phyloP scores from a whole-genome alignment of 1,140 invertebrate genomes.

The Brachionus plicatilis region DNA sequence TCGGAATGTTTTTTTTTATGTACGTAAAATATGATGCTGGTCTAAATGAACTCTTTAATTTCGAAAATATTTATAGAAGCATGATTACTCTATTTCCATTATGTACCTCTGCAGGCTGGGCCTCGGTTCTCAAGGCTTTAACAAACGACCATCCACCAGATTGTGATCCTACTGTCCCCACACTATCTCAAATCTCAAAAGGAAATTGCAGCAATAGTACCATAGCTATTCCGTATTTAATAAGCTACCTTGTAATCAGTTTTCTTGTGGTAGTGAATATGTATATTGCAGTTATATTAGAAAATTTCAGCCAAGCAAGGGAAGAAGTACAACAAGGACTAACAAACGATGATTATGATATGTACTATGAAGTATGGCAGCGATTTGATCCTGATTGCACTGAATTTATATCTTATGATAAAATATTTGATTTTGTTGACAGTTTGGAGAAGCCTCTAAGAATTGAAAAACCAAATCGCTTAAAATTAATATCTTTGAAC shows the following conservation, averaged over 20 bases:
- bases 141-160: conserved; percentile 75
- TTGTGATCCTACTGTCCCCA: conserved; percentile 62
- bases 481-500: conserved; percentile 96
- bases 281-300: conserved; percentile 98
- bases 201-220: conserved; percentile 85
- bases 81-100: conserved; percentile 97
- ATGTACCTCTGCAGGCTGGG: conserved; percentile 96
- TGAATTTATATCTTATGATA: conserved; percentile 87
- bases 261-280: conserved; percentile 98
- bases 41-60: conserved; percentile 93
- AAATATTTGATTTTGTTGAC: conserved; percentile 87
- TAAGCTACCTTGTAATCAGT: conserved; percentile 91
- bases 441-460: conserved; percentile 84
- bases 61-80: conserved; percentile 94
- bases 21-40: conserved; percentile 86
- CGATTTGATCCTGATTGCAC: conserved; percentile 94
- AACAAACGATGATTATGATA: conserved; percentile 96
- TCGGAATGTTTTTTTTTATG: conserved; percentile 99
- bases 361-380: conserved; percentile 99
- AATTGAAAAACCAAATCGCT: conserved; percentile 96
- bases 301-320: conserved; percentile 95
- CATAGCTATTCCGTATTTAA: conserved; percentile 85
- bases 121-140: conserved; percentile 85
- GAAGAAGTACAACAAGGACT: conserved; percentile 91
- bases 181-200: conserved; percentile 75